phyloP scores from a whole-genome alignment of 2,113 vertebrate species.

The Cichladusa arquata region DNA sequence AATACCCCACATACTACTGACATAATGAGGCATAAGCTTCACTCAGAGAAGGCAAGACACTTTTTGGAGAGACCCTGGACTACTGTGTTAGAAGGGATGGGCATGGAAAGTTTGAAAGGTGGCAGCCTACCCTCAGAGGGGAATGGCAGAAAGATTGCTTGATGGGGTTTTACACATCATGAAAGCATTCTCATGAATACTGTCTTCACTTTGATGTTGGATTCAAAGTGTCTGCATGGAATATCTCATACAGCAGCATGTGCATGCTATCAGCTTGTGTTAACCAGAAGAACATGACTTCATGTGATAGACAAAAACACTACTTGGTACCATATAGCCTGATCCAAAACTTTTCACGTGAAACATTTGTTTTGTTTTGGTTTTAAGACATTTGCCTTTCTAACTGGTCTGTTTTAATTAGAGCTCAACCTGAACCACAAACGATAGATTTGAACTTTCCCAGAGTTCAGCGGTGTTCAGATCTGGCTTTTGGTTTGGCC shows the following conservation, averaged over 20 bases:
- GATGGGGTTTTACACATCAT: not conserved
- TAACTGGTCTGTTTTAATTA: slow-evolving; percentile 58
- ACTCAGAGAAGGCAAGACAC: not conserved
- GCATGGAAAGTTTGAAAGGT: not conserved
- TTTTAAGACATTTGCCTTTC: slow-evolving; percentile 51
- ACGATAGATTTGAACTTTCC: slow-evolving; percentile 63
- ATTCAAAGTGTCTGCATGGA: not conserved
- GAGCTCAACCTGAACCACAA: slow-evolving; percentile 68
- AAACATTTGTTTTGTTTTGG: slow-evolving; percentile 60
- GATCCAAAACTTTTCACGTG: slow-evolving; percentile 51
- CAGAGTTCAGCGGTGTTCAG: slow-evolving; percentile 64
- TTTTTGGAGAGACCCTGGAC: not conserved
- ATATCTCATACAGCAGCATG: not conserved
- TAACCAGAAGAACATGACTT: not conserved
- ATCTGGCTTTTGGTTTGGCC: slow-evolving; percentile 70
- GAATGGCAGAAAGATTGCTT: not conserved
- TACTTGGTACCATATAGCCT: not conserved
- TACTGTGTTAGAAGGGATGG: not conserved
- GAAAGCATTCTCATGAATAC: not conserved
- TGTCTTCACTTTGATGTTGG: not conserved
- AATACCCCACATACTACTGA: slow-evolving; percentile 41
- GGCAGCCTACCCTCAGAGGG: not conserved
- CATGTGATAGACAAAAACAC: not conserved
- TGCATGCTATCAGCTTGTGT: not conserved
- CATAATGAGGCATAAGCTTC: slow-evolving; percentile 16